Conservation (phyloP, 2,888 invertebrate species). For the Acleris literana region DNA sequence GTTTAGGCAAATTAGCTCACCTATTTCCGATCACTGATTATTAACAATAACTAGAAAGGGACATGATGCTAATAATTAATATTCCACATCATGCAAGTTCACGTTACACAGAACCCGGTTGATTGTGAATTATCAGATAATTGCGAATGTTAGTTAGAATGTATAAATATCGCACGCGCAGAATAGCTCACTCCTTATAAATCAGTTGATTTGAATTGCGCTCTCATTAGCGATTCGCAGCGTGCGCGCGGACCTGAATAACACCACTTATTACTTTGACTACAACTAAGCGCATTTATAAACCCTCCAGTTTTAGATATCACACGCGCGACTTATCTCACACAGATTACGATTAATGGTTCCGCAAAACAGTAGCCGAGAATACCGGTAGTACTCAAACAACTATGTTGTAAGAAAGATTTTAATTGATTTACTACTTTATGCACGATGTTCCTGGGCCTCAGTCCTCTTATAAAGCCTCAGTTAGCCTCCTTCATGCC, state of each 20-base stretch:
- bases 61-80: no score
- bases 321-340: slow-evolving; percentile 59
- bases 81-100: no score
- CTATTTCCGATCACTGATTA: no score
- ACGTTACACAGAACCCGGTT: slow-evolving; percentile 54
- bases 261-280: slow-evolving; percentile 81
- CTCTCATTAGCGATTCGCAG: slow-evolving; percentile 78
- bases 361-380: slow-evolving; percentile 45
- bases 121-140: slow-evolving; percentile 54
- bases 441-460: no score
- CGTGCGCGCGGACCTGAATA: slow-evolving; percentile 65
- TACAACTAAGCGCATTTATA: slow-evolving; percentile 66
- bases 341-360: slow-evolving; percentile 56
- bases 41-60: no score
- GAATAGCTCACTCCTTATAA: slow-evolving; percentile 81
- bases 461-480: no score
- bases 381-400: slow-evolving; percentile 5
- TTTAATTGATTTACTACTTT: neutral
- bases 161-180: slow-evolving; percentile 71
- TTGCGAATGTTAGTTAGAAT: slow-evolving; percentile 62
- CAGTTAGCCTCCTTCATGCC: no score
- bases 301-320: slow-evolving; percentile 57
- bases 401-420: neutral
- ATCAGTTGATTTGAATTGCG: slow-evolving; percentile 80
- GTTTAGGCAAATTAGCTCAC: no score